Conservation (phyloP, 2,113 vertebrate genomes). For the Phylloscopus trochiloides region DNA sequence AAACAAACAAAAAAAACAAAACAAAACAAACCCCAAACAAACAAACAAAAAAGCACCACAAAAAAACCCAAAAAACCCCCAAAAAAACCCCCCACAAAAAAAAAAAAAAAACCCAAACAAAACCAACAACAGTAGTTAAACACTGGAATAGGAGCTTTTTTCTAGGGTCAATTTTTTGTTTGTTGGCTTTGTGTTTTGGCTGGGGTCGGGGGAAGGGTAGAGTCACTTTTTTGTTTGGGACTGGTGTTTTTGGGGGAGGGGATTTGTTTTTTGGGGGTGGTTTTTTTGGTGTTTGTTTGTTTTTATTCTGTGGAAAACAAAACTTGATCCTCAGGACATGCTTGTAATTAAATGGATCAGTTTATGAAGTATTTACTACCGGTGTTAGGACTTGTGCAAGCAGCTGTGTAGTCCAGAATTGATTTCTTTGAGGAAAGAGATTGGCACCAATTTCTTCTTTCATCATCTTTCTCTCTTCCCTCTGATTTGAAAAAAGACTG, state of each 20-base stretch:
- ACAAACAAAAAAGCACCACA: too few species aligned
- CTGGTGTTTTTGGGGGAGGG: not conserved
- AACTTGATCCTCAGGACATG: not conserved
- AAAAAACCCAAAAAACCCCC: too few species aligned
- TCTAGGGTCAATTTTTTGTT: not conserved
- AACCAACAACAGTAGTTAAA: fast-evolving
- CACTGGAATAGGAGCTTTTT: not conserved
- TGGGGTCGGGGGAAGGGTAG: fast-evolving
- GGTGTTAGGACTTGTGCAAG: not conserved
- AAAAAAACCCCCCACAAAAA: too few species aligned
- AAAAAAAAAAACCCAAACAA: too few species aligned
- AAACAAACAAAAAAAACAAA: not conserved
- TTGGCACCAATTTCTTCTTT: not conserved
- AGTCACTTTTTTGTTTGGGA: not conserved
- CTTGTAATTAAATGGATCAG: not conserved
- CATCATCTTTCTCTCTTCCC: too few species aligned
- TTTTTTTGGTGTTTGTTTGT: not conserved
- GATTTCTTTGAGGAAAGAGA: not conserved
- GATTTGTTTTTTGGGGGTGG: not conserved
- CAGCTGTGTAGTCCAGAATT: not conserved
- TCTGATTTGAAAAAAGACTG: not conserved
- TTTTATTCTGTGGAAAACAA: not conserved
- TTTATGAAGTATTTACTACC: not conserved
- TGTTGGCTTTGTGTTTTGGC: not conserved
- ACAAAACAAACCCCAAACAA: too few species aligned